Conservation (phyloP, 2,113 vertebrate species). For the Oryctolagus cuniculus region DNA sequence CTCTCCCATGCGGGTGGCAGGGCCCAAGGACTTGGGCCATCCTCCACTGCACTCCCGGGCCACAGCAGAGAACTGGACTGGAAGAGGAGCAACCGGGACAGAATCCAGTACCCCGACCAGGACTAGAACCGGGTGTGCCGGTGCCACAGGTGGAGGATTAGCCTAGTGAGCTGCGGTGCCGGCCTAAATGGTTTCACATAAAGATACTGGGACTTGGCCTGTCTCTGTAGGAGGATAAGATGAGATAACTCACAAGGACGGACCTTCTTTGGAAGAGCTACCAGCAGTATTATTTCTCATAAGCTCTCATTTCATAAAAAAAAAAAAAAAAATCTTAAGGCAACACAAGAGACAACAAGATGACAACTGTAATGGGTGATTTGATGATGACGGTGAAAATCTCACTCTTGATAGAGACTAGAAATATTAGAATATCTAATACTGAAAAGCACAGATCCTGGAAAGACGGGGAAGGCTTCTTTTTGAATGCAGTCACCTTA, state of each 20-base stretch:
- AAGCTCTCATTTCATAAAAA: conserved; percentile 69
- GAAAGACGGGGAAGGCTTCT: conserved; percentile 63
- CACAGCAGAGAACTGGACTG: too few species aligned
- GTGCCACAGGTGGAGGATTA: too few species aligned
- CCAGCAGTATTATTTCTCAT: conserved; percentile 75
- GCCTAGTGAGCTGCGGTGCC: too few species aligned
- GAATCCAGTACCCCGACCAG: too few species aligned
- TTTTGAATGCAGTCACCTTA: conserved; percentile 43
- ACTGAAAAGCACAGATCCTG: conserved; percentile 47
- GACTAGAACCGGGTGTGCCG: too few species aligned
- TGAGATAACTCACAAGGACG: conserved; percentile 61
- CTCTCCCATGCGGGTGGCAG: too few species aligned
- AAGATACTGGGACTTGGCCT: conserved; percentile 44
- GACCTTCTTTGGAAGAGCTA: conserved; percentile 66
- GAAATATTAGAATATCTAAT: conserved; percentile 68
- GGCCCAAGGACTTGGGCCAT: too few species aligned
- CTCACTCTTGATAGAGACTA: conserved; percentile 68
- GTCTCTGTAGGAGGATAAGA: conserved; percentile 68
- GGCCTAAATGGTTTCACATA: conserved; percentile 36
- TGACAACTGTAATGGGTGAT: conserved; percentile 63
- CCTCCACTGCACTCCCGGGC: too few species aligned
- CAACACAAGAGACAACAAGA: conserved; percentile 70
- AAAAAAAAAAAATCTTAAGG: conserved; percentile 78
- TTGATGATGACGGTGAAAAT: conserved; percentile 72
- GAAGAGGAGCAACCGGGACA: too few species aligned